Evolutionary conservation across 2,888 invertebrate genomes (phyloP), one percentile per base, ranked within the genome.

Genomic region (Cephus sareptanus): DNA sequence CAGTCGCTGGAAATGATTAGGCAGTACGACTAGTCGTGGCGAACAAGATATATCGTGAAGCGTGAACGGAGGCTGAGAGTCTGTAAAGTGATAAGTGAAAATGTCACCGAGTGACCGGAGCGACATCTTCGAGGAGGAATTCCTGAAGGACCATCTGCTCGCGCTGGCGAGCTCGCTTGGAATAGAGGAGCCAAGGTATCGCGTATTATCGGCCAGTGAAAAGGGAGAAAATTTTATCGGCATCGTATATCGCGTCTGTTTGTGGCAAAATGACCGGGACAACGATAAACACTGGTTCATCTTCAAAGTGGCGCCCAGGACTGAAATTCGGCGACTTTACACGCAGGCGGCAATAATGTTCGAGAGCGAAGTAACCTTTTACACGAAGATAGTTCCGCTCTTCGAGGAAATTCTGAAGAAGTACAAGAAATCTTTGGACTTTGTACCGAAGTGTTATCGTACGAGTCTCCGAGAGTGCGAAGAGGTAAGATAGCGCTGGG

Each of bases 291-390:
- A 4, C 15, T 70, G 12, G n/a, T 70, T 70, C 1, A 70, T 70
- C 30, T 30, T 70, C 70, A 70, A 70, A 33, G 30, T 12, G 11
- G n/a, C 33, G 70, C 70, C 70, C 30, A 70, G 30, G 30, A 70
- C 11, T 33, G 70, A 13, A 12, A 70, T 30, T 15, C 12, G 1
- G 30, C 70, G 33, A 13, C 2, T 1, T 70, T 13, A 30, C 11
- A 69, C 30, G 11, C 31, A 69, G 11, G 4, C 35, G 4, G 69
- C 35, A 1, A 35, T 13, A 12, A 56, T 86, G 34, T 86, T 85
- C n/a, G 40, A 79, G 0, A 82, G 80, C 1, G 86, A 86, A 77
- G 77, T 83, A 1, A 75, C 56, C 12, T 85, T 84, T 56, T 84
- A 83, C 75, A 75, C 76, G 4, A 73, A 76, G 6, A 23, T 85